Base-by-base conservation (phyloP, 2,888 invertebrate genomes). In the Caenorhabditis macrosperma region DNA sequence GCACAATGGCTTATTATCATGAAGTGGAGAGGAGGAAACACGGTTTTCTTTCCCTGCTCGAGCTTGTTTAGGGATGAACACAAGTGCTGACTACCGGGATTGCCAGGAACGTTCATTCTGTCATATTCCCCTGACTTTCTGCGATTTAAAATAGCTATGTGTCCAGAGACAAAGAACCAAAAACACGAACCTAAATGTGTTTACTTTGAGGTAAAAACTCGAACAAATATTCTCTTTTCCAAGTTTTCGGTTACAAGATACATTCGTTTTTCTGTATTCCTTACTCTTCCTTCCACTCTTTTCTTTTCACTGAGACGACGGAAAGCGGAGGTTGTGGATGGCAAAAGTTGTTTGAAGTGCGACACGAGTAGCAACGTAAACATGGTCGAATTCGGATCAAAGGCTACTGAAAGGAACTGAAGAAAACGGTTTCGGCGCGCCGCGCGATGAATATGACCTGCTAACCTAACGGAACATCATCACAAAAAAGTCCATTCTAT, bases 381-480 rank as follows among this genome's bases (percentile, higher is more conserved):
- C 50, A 71, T 71, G 60, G 71, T 59, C 61, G 71, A 71, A 63
- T 55, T 55, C 71, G 71, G 71, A 71, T 63, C 61, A 71, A 59
- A 54, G 69, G 63, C 61, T 61, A 54, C 35, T 54, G 38, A 41
- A 17, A 38, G 35, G 41, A 54, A 55, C 26, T 54, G 5, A 33
- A 33, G 9, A 33, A 33, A 33, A 33, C 33, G 3, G 41, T 26
- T 26, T 50, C 26, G 41, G 17, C 15, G 17, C 41, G 41, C 41
- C 41, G n/a, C 54, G 54, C 6, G 41, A 68, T 69, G 69, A 72
- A 55, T 64, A 64, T 74, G 74, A 74, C 74, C 74, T 55, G 74
- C 74, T 74, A 74, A 74, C 74, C 74, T 64, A 74, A 74, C 72
- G 72, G 72, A 72, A 72, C 72, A 72, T 22, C 41, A 20, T 33